Percentiles rank a stretch among this genome's conserved stretches.
Evolutionary conservation across 2,797 vertebrate genomes (phyloP).

Genomic region (Alosa sapidissima): DNA sequence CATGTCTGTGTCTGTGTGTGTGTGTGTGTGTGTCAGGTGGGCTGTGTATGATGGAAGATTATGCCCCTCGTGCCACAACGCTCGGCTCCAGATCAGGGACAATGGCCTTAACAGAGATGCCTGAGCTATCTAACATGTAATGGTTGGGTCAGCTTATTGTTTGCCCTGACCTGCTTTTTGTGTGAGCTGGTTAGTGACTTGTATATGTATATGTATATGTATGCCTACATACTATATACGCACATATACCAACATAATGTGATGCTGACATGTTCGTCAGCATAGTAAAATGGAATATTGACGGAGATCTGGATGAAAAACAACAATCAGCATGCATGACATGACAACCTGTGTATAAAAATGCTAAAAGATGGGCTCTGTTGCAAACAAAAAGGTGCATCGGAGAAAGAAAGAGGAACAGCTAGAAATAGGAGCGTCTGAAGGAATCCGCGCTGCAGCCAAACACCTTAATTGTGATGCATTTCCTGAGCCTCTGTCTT

Average conservation of each 20-base stretch:
- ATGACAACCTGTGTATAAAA: slow-evolving; percentile 5
- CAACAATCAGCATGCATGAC: neutral
- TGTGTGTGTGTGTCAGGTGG: slow-evolving; percentile 10
- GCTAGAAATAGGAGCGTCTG: slow-evolving; percentile 34
- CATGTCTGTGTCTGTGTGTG: neutral
- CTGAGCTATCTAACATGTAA: neutral
- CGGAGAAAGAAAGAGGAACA: slow-evolving; percentile 59
- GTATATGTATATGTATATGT: neutral
- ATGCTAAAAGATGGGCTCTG: neutral
- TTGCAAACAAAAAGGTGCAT: slow-evolving; percentile 44
- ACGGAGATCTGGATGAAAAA: neutral
- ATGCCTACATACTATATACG: neutral
- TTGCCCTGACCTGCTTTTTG: neutral
- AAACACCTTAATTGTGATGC: slow-evolving; percentile 86
- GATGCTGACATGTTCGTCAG: neutral
- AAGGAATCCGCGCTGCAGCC: slow-evolving; percentile 73
- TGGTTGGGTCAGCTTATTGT: neutral
- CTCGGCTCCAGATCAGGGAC: neutral
- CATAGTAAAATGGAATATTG: neutral
- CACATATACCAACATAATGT: neutral
- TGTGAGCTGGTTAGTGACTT: too few species aligned
- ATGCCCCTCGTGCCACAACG: slow-evolving; percentile 13
- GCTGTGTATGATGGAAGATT: slow-evolving; percentile 32
- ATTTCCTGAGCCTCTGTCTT: slow-evolving; percentile 79
- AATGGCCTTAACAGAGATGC: neutral